phyloP scores from a whole-genome alignment of 2,113 vertebrate genomes.

The Ictalurus furcatus region DNA sequence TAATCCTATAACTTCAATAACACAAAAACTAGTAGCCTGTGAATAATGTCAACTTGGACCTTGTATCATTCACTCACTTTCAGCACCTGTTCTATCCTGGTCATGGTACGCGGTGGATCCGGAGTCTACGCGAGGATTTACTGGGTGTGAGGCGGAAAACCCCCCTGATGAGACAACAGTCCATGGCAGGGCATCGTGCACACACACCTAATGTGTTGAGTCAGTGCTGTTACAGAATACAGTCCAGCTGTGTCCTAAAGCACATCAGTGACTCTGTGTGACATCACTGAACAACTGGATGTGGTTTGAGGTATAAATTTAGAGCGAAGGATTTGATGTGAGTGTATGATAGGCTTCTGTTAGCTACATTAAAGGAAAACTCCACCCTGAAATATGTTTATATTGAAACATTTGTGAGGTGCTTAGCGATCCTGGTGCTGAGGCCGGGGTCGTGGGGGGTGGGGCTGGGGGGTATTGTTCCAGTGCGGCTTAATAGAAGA shows the following conservation, averaged over 20 bases:
- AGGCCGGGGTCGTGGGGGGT: too few relatives aligned
- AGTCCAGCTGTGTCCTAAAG: background rate
- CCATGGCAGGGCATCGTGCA: background rate
- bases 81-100: background rate
- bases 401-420: background rate
- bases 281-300: background rate
- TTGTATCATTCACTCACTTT: background rate
- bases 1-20: background rate
- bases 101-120: background rate
- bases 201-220: background rate
- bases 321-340: background rate
- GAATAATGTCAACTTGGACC: background rate
- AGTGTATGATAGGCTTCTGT: background rate
- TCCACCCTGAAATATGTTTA: background rate
- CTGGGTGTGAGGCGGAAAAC: background rate
- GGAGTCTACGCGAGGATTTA: background rate
- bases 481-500: background rate
- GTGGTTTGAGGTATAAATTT: background rate
- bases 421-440: background rate
- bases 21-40: background rate
- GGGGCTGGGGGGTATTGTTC: too few relatives aligned
- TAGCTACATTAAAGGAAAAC: background rate
- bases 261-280: background rate
- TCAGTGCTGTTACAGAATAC: background rate
- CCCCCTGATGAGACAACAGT: background rate